A percentile compares a stretch with the other conserved stretches of the same genome.
Conservation (phyloP, 2,888 invertebrate genomes). For the Morinoia aosen region DNA sequence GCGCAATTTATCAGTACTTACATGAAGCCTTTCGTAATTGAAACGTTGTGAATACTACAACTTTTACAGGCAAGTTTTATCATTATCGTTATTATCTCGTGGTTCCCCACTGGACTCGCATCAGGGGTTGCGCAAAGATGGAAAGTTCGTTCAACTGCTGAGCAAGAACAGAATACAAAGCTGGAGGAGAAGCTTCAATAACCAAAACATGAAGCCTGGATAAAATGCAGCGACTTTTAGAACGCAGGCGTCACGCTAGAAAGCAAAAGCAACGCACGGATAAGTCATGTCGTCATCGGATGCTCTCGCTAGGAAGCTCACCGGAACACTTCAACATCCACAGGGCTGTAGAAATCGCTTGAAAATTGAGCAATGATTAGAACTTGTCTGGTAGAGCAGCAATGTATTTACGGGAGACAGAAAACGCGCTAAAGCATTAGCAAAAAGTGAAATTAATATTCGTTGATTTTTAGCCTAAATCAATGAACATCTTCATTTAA, state of each 20-base stretch:
- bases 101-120: neutral
- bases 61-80: neutral
- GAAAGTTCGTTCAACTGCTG: conserved; percentile 2
- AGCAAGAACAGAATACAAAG: neutral
- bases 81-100: neutral
- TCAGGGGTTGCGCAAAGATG: neutral
- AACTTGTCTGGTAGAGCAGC: neutral
- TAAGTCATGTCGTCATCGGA: conserved; percentile 11
- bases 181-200: neutral
- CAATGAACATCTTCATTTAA: neutral
- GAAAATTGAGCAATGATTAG: neutral
- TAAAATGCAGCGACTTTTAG: conserved; percentile 8
- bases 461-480: neutral
- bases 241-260: conserved; percentile 5
- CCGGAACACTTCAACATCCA: neutral
- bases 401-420: neutral
- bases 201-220: neutral
- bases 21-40: neutral
- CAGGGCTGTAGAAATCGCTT: neutral
- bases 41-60: neutral
- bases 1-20: neutral
- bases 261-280: neutral
- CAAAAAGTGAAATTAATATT: neutral
- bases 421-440: neutral
- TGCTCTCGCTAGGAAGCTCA: neutral